Evolutionary conservation across 2,113 vertebrate genomes (phyloP).

Genomic region (Stegostoma tigrinum): DNA sequence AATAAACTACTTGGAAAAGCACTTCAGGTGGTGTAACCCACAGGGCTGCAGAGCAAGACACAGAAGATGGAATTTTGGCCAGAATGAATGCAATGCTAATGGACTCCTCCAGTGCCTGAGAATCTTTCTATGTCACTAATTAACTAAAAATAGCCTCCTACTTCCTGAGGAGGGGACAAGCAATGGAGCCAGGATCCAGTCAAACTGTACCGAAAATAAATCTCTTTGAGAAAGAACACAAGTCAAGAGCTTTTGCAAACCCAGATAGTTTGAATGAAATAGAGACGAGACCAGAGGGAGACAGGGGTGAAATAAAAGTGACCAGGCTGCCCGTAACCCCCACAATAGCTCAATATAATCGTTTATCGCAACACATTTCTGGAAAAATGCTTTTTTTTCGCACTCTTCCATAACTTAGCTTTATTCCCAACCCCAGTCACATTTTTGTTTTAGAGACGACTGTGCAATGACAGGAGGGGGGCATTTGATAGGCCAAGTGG

Average conservation of each 20-base stretch:
- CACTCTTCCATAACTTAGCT: neutral
- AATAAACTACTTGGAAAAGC: too few species aligned
- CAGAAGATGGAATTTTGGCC: too few species aligned
- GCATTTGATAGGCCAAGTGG: neutral
- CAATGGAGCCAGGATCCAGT: neutral
- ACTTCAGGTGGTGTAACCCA: too few species aligned
- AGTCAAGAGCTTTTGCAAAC: neutral
- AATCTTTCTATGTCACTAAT: neutral
- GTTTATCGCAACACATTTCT: neutral
- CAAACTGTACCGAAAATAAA: neutral
- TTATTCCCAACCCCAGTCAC: neutral
- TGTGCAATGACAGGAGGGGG: neutral
- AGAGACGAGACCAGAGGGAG: neutral
- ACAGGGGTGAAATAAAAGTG: neutral
- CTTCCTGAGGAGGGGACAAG: too few species aligned
- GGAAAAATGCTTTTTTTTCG: neutral
- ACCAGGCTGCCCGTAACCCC: neutral
- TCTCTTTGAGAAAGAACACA: neutral
- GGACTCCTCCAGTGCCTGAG: too few species aligned
- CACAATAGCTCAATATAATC: neutral
- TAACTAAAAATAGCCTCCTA: neutral
- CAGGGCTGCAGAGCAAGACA: too few species aligned
- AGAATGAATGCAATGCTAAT: too few species aligned
- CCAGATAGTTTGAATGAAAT: neutral
- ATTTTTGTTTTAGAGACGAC: neutral